Conservation (phyloP, 2,797 vertebrate species). For the Petrocephalus schoutedeni region DNA sequence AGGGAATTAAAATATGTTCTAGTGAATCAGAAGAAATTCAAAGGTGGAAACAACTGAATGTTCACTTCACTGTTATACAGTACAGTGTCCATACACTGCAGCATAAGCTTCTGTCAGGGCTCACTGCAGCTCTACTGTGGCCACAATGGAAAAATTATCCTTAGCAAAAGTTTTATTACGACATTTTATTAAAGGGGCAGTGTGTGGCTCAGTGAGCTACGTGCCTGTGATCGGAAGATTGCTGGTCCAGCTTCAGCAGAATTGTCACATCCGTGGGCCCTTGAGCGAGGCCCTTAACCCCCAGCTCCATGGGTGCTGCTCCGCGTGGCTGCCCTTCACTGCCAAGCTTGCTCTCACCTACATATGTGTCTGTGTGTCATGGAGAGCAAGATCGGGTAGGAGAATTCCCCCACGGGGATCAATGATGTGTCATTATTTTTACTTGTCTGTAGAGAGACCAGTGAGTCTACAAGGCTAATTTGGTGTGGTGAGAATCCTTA, state of each 20-base stretch:
- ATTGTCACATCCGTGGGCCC: not conserved
- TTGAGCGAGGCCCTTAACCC: not conserved
- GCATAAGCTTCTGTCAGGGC: not conserved
- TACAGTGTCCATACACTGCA: not conserved
- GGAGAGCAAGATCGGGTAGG: not conserved
- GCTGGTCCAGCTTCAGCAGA: not conserved
- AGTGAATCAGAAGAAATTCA: not conserved
- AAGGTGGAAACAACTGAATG: not conserved
- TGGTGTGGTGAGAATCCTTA: not conserved
- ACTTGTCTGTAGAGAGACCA: not conserved
- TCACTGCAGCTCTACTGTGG: not conserved
- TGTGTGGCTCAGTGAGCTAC: not conserved
- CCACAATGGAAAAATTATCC: not conserved
- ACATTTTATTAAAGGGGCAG: not conserved
- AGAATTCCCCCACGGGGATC: not conserved
- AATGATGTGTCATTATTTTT: not conserved
- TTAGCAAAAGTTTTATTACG: not conserved
- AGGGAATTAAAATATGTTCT: not conserved
- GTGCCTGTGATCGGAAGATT: not conserved
- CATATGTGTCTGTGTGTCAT: not conserved
- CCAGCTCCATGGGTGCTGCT: not conserved
- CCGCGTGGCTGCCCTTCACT: not conserved
- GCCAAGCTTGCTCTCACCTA: not conserved
- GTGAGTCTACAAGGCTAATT: not conserved
- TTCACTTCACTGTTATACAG: not conserved